Percentiles rank a stretch among this genome's conserved stretches.
These are phyloP conservation scores for Stegostoma tigrinum DNA, from an alignment of 2,113 vertebrate species.

Conservation along the genomic window DNA sequence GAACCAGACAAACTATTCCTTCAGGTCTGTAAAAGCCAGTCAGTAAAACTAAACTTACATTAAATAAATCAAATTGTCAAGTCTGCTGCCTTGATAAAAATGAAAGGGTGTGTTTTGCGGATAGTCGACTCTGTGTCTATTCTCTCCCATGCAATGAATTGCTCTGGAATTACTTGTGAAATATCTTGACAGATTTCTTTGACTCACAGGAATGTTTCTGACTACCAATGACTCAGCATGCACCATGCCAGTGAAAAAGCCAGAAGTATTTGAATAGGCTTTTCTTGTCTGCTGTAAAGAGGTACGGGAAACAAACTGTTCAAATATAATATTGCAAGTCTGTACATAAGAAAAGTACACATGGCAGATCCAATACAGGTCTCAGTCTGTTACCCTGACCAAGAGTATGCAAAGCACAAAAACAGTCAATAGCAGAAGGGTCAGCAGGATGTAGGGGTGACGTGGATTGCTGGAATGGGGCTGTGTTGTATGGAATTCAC, in stretches of 20 bases:
- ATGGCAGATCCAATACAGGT: not conserved
- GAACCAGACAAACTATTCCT: not conserved
- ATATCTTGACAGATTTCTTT: not conserved
- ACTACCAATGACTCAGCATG: not conserved
- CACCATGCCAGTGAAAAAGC: not conserved
- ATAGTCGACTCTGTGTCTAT: not conserved
- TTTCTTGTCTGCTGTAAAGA: not conserved
- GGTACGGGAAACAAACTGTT: not conserved
- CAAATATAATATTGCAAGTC: slow-evolving; percentile 7
- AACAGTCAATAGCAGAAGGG: not conserved
- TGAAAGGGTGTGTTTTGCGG: not conserved
- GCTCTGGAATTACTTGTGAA: not conserved
- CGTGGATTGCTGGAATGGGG: not conserved
- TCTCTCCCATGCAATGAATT: slow-evolving; percentile 8
- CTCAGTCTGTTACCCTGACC: not conserved
- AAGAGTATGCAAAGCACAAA: not conserved
- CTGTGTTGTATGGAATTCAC: not conserved
- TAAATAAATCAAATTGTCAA: not conserved
- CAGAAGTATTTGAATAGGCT: slow-evolving; percentile 14
- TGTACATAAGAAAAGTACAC: not conserved
- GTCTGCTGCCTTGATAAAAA: not conserved
- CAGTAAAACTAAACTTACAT: not conserved
- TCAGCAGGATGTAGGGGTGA: not conserved
- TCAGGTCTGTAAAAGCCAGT: not conserved
- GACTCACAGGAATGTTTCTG: not conserved